A percentile compares a stretch with the other conserved stretches of the same genome.
phyloP scores from a whole-genome alignment of 2,797 vertebrate genomes.

The Sebastes hopkinsi region DNA sequence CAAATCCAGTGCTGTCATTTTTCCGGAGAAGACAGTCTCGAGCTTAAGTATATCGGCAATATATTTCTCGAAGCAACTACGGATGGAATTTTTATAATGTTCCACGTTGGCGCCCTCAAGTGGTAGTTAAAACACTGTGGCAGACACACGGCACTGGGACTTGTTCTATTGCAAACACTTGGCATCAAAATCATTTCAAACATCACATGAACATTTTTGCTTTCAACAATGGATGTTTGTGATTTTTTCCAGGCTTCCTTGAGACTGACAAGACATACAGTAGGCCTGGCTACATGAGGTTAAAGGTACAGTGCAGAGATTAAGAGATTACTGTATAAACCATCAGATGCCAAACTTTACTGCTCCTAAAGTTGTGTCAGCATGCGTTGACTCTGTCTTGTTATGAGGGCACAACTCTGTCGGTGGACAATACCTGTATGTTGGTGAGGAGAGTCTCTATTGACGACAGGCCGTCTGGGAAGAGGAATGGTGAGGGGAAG shows the following conservation, averaged over 20 bases:
- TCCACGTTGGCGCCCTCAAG: background rate
- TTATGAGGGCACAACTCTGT: background rate
- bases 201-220: background rate
- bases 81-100: background rate
- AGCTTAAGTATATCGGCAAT: background rate
- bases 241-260: background rate
- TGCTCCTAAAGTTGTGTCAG: background rate
- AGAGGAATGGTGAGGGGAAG: slow-evolving; percentile 98
- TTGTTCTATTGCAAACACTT: background rate
- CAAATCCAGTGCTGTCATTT: background rate
- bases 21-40: background rate
- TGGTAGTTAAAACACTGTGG: background rate
- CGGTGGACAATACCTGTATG: slow-evolving; percentile 69
- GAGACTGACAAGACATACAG: background rate
- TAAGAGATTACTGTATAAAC: background rate
- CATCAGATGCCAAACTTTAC: background rate
- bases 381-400: background rate
- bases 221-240: background rate
- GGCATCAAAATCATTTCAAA: background rate
- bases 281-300: background rate
- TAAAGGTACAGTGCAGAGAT: background rate
- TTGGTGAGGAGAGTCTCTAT: slow-evolving; percentile 99
- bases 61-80: background rate
- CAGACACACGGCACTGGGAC: background rate
- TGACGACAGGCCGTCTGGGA: slow-evolving; percentile 97